Base-by-base conservation (phyloP, 2,797 vertebrate species). In the Lithobates pipiens region DNA sequence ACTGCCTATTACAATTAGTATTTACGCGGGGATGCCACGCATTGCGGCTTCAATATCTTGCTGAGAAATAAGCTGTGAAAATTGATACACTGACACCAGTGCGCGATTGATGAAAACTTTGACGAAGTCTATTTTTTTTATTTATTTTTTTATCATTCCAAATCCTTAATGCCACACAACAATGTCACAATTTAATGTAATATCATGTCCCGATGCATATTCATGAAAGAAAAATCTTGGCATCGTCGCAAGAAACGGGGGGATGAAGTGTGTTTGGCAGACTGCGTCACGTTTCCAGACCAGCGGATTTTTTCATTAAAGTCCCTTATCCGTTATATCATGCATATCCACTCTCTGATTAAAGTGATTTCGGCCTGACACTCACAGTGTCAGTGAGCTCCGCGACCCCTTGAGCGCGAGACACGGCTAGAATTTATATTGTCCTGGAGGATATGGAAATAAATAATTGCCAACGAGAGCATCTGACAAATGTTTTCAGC, bases 221-320 rank as follows among this genome's bases (percentile, higher is more conserved):
- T 98, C 97, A 99, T 97, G 96, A 95, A 93, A 92, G 82, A 91
- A 93, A 90, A 93, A 93, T 95, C 95, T 96, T 94, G 95, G 81
- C 92, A 95, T 93, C 91, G 94, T 93, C 94, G 94, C 94, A 94
- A 95, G 94, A 90, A 94, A 95, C 93, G 21, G 91, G 89, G 93
- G 95, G 94, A 92, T 95, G 96, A 95, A 96, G 95, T 96, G 95
- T 97, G 97, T 96, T 96, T 97, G 97, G 96, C 94, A 93, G 96
- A 97, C 97, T 98, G 97, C 96, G 96, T 97, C 97, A 96, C 95
- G 95, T 98, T 99, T 99, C 98, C 98, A 98, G 98, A 97, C 97
- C 97, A 99, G 97, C 95, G 96, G 96, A 97, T 98, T 98, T 98
- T 99, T 99, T 98, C 97, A 99, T 99, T 99, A 99, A 99, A 98